Base-by-base conservation (phyloP, 1,140 invertebrate genomes). In the Anastatus disparis region DNA sequence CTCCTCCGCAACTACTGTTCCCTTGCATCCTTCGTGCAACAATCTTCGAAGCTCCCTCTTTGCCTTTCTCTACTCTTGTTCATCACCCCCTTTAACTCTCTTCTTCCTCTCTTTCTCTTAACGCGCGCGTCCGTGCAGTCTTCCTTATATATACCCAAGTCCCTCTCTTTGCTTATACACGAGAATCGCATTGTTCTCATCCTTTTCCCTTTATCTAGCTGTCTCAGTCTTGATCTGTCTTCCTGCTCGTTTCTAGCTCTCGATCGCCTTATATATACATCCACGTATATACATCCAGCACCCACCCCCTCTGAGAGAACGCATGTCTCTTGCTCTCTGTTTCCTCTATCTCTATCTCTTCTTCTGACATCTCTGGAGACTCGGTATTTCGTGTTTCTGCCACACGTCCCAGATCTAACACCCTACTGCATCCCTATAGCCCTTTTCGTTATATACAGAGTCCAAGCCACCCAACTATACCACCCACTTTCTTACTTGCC, bases 401-500 rank as follows among this genome's bases (percentile, higher is more conserved):
- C 76, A 79, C 78, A 80, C 80, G 78, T 80, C 76, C 78, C 75
- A 76, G 79, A 77, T 81, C 78, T 73, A 46, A 29, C 52, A 50
- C 29, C 22, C 48, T 27, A n/a, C n/a, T 26, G 10, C 50, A 27
- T 42, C 53, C n/a, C 56, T 58, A 44, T 74, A 35, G 29, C 58
- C 69, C 69, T 55, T 9, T 55, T 29, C 15, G 15, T 24, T 3
- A 8, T 63, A 15, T 15, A 62, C 27, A 26, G 56, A 44, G 42
- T 15, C 53, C 35, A 6, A 6, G 35, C 6, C 8, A 46, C 44
- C 38, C 38, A 8, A 8, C 13, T 13, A 7, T 40, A 8, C 38
- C 13, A 40, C 44, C 42, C 42, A 12, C 42, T 59, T 59, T 68
- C 55, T 67, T 58, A 55, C 40, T 65, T n/a, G n/a, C n/a, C n/a